Conservation (phyloP, 2,888 invertebrate genomes). For the Cephus nigrinus region DNA sequence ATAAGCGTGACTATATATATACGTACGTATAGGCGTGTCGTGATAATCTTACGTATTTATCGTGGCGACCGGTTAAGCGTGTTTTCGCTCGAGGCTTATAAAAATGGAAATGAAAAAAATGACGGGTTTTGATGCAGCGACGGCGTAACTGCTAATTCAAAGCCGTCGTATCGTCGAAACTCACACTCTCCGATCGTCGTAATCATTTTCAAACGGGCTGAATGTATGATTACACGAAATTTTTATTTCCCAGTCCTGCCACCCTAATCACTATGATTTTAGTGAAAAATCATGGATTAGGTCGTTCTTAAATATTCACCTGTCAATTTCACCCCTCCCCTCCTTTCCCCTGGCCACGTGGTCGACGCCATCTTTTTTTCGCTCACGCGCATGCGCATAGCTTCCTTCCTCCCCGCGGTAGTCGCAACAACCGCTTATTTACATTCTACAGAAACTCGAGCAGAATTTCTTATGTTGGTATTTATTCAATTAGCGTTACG, state of each 20-base stretch:
- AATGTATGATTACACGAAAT: neutral
- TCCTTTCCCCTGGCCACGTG: neutral
- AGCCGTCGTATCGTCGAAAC: neutral
- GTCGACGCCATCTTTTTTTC: neutral
- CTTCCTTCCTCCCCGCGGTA: neutral
- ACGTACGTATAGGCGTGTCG: neutral
- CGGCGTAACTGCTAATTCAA: constrained; percentile 4
- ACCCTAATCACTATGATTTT: constrained; percentile 1
- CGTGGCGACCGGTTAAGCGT: neutral
- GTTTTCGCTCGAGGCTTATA: neutral
- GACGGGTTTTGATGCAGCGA: neutral
- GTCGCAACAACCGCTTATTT: neutral
- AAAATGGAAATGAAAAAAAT: neutral
- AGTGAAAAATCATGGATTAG: neutral
- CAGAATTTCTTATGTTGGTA: neutral
- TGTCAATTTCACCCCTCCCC: neutral
- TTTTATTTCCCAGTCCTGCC: neutral
- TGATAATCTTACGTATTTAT: constrained; percentile 5
- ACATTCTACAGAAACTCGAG: neutral
- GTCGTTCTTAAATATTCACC: neutral
- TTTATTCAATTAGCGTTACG: neutral
- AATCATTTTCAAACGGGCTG: neutral
- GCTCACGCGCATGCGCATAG: neutral
- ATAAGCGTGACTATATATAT: neutral
- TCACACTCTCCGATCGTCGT: neutral